These are phyloP conservation scores for Hemichromis elongatus DNA, from an alignment of 2,113 vertebrate genomes.

Conservation along the genomic window DNA sequence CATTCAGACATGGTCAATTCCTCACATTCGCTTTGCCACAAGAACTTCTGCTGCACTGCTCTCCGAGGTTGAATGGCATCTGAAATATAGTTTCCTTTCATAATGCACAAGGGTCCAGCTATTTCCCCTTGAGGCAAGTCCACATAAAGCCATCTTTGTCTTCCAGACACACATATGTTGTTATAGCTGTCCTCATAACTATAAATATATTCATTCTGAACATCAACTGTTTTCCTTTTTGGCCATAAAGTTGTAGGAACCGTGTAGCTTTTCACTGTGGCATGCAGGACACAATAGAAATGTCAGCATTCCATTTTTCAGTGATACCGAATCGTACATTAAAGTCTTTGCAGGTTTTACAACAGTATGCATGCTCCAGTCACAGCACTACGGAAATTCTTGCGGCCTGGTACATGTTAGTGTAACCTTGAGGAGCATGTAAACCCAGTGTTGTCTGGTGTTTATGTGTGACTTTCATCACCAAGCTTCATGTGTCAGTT, in stretches of 20 bases:
- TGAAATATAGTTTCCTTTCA: slow-evolving; percentile 56
- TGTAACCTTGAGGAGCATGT: not conserved
- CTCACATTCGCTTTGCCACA: slow-evolving; percentile 22
- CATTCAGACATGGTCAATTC: slow-evolving; percentile 1
- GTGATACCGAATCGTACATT: not conserved
- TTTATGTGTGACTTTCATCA: not conserved
- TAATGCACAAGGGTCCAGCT: slow-evolving; percentile 14
- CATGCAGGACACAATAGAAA: not conserved
- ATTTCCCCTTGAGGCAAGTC: slow-evolving; percentile 39
- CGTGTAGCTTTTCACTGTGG: slow-evolving; percentile 14
- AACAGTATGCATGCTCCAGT: not conserved
- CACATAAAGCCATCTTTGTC: slow-evolving; percentile 68
- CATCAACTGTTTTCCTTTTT: slow-evolving; percentile 47
- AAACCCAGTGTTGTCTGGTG: not conserved
- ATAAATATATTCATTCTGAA: slow-evolving; percentile 46
- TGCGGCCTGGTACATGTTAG: not conserved
- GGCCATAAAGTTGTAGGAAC: slow-evolving; percentile 18
- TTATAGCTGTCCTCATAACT: slow-evolving; percentile 61
- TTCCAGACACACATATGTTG: slow-evolving; percentile 43
- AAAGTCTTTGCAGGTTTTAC: not conserved
- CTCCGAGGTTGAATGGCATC: slow-evolving; percentile 31
- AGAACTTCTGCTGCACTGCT: slow-evolving; percentile 21
- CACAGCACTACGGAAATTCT: not conserved
- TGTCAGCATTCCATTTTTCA: not conserved
- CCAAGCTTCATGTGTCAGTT: not conserved